Evolutionary conservation across 2,888 invertebrate genomes (phyloP), one percentile per base, ranked within the genome.

Genomic region (Chymomyza caudatula): DNA sequence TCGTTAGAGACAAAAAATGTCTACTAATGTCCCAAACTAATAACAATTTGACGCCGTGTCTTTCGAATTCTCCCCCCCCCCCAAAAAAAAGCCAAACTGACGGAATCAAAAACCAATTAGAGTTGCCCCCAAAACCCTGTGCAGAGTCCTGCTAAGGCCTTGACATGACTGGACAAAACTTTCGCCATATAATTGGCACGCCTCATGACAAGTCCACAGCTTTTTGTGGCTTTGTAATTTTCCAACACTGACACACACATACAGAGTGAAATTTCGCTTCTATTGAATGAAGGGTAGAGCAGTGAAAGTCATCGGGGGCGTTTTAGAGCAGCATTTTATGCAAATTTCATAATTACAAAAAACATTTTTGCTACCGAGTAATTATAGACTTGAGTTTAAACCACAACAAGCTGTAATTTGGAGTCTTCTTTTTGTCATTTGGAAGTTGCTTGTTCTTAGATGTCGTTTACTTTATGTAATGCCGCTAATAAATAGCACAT

Each of bases 31-130:
- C n/a, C 17, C 15, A 15, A 47, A 47, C 47, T 47, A 47, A 47
- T 47, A 47, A 47, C 47, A 66, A 65, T 73, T 73, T 65, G 43
- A 59, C 60, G 72, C 49, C 53, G 51, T 64, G 60, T 59, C 63
- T 62, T 37, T 37, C 51, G 65, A n/a, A n/a, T n/a, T n/a, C n/a
- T n/a, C n/a, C n/a, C 11, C 8, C 2, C 11, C 29, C 11, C 2
- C 25, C 25, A 25, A 25, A 25, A 25, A 5, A 3, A 25, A 25
- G 25, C 11, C 8, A 37, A 37, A 37, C 29, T 37, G 66, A 52
- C 68, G 66, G 83, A 85, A 85, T 80, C 80, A 75, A 80, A 85
- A 79, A 83, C 77, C 77, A 80, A 83, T 80, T 80, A 85, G 69
- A 69, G 67, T 56, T 67, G 67, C 43, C 6, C 44, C 20, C 19